Evolutionary conservation across 2,113 vertebrate species (phyloP).

Genomic region (Lathamus discolor): DNA sequence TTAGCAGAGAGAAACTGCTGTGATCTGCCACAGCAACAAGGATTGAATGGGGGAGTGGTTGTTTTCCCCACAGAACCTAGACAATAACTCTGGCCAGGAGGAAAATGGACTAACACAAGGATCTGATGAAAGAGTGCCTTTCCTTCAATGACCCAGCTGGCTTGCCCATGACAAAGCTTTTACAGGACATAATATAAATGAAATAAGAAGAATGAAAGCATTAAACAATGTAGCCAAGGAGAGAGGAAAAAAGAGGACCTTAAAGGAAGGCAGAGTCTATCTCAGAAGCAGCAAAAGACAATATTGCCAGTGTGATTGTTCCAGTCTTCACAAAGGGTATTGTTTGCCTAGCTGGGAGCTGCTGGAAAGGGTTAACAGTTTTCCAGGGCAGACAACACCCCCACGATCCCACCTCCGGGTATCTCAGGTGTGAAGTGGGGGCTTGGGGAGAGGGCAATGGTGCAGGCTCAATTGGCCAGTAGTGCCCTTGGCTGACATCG

Average conservation of each 20-base stretch:
- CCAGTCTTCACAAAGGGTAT: slow-evolving; percentile 29
- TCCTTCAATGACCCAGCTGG: slow-evolving; percentile 17
- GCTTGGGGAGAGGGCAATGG: slow-evolving; percentile 26
- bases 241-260: neutral
- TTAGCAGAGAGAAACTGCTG: slow-evolving; percentile 22
- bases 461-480: slow-evolving; percentile 46
- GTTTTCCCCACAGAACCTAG: slow-evolving; percentile 29
- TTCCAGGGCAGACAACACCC: slow-evolving; percentile 14
- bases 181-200: slow-evolving; percentile 17
- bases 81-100: slow-evolving; percentile 35
- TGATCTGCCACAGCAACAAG: slow-evolving; percentile 5
- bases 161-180: slow-evolving; percentile 34
- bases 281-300: neutral
- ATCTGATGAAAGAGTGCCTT: slow-evolving; percentile 23
- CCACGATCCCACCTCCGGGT: neutral
- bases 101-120: slow-evolving; percentile 27
- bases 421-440: slow-evolving; percentile 59
- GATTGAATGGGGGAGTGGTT: neutral
- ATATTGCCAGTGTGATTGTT: slow-evolving; percentile 24
- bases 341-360: slow-evolving; percentile 21
- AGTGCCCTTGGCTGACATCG: slow-evolving; percentile 57
- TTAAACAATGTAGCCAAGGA: neutral
- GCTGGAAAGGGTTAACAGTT: slow-evolving; percentile 35
- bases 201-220: slow-evolving; percentile 41
- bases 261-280: neutral